Percentiles rank a stretch among this genome's conserved stretches.
Evolutionary conservation across 2,888 invertebrate genomes (phyloP).

Genomic region (Leucoma salicis): DNA sequence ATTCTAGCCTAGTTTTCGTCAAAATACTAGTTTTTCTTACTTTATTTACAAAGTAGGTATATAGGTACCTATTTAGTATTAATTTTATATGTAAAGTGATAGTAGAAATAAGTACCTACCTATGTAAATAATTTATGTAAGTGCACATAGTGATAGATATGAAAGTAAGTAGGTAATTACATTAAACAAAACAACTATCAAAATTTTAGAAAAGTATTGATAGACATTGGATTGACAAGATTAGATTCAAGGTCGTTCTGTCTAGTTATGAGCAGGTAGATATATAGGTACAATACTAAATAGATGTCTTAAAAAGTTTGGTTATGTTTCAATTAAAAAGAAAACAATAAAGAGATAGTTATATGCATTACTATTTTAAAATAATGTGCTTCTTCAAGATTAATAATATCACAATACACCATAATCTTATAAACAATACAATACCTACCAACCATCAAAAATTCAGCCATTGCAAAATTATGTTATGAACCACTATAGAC

Average conservation of each 20-base stretch:
- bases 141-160: too few relatives aligned
- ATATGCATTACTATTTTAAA: too few relatives aligned
- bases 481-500: constrained; percentile 47
- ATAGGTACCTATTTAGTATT: too few relatives aligned
- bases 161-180: too few relatives aligned
- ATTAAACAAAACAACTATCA: too few relatives aligned
- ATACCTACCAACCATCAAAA: constrained; percentile 41
- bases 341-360: constrained; percentile 19
- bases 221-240: constrained; percentile 78
- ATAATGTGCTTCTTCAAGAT: background rate
- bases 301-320: constrained; percentile 74
- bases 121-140: too few relatives aligned
- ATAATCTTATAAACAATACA: background rate
- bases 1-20: too few relatives aligned
- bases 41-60: too few relatives aligned
- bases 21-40: too few relatives aligned
- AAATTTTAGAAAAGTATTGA: constrained; percentile 59
- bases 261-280: constrained; percentile 35
- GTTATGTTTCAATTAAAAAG: constrained; percentile 49
- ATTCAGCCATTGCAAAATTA: constrained; percentile 51
- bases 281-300: constrained; percentile 30
- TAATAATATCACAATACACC: background rate
- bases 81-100: too few relatives aligned
- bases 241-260: constrained; percentile 80
- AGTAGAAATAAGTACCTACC: too few relatives aligned